These are phyloP conservation scores for Dryadula phaetusa DNA, from an alignment of 2,888 invertebrate genomes.

Conservation along the genomic window DNA sequence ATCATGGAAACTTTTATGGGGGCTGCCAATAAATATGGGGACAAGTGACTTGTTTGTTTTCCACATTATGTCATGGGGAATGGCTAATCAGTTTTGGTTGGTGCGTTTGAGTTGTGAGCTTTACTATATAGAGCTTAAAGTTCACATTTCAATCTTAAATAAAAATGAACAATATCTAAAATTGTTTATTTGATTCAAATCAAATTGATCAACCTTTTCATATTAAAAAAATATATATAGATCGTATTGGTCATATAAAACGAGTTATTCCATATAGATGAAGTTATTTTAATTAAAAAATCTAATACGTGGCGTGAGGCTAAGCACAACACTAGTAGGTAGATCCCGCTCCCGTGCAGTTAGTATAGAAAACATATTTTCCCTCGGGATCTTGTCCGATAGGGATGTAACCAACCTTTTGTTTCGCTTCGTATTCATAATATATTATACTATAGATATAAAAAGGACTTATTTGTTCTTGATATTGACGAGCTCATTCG, in stretches of 20 bases:
- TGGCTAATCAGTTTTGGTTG: slow-evolving; percentile 3
- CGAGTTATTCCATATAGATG: not conserved
- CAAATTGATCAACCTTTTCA: no score
- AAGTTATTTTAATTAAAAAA: not conserved
- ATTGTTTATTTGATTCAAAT: not conserved
- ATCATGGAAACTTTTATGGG: slow-evolving; percentile 25
- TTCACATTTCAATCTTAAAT: not conserved
- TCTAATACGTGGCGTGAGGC: not conserved
- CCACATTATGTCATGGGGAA: slow-evolving; percentile 11
- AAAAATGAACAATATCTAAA: no score
- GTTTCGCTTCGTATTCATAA: slow-evolving; percentile 14
- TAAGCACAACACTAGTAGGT: slow-evolving; percentile 14
- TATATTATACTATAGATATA: slow-evolving; percentile 17
- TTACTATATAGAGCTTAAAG: not conserved
- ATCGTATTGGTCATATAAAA: not conserved
- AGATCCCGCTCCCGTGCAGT: not conserved
- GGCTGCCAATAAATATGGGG: slow-evolving; percentile 17
- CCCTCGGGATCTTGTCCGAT: slow-evolving; percentile 25
- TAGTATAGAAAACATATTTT: slow-evolving; percentile 23
- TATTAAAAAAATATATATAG: no score
- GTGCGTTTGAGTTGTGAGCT: not conserved
- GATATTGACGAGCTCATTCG: slow-evolving; percentile 17
- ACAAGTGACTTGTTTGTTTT: slow-evolving; percentile 14
- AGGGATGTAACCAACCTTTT: slow-evolving; percentile 20
- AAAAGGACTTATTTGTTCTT: slow-evolving; percentile 18